phyloP scores from a whole-genome alignment of 2,797 vertebrate genomes.

The Pantherophis alleghaniensis region DNA sequence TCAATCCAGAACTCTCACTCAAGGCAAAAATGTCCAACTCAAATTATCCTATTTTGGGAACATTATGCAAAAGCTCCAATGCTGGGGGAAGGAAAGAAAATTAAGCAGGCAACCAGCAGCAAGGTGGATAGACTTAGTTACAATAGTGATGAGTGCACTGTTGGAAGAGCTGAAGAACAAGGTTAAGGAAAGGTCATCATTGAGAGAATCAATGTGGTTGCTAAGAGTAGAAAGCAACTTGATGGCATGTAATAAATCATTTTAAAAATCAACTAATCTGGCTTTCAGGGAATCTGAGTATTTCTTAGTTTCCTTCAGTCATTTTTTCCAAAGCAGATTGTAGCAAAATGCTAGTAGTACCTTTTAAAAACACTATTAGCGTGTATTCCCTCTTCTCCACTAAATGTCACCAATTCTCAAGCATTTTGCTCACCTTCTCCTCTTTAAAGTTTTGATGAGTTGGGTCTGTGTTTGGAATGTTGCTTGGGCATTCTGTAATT shows the following conservation, averaged over 20 bases:
- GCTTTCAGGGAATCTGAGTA: neutral
- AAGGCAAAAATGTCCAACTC: neutral
- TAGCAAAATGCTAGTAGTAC: neutral
- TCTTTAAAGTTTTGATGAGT: neutral
- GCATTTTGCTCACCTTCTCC: neutral
- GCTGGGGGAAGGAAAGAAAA: neutral
- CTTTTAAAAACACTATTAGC: neutral
- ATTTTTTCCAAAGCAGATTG: neutral
- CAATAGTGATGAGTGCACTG: neutral
- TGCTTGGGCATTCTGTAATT: neutral
- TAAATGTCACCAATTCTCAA: neutral
- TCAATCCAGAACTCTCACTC: neutral
- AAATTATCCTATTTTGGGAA: neutral
- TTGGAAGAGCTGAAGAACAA: neutral
- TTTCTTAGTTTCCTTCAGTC: neutral
- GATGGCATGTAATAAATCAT: neutral
- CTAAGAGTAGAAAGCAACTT: neutral
- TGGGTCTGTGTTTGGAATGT: neutral
- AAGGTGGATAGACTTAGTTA: neutral
- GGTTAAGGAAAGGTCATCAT: neutral
- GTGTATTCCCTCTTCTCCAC: neutral
- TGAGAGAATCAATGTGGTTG: neutral
- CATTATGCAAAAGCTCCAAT: neutral
- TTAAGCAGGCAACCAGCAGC: neutral
- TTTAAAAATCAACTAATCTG: neutral